These are phyloP conservation scores for Orgyia antiqua DNA, from an alignment of 2,888 invertebrate species.

Conservation along the genomic window DNA sequence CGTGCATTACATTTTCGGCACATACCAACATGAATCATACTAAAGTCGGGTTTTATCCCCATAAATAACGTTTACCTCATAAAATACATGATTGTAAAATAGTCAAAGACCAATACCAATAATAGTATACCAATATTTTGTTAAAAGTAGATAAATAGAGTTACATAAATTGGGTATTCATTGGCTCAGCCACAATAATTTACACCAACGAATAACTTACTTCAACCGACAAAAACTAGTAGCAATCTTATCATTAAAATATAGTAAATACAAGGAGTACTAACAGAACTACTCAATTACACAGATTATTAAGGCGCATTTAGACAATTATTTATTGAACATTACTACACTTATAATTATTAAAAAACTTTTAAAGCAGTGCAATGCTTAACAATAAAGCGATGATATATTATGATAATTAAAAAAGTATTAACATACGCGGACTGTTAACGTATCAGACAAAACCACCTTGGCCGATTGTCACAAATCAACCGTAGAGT, in stretches of 20 bases:
- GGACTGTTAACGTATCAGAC: slow-evolving; percentile 8
- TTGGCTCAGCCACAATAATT: slow-evolving; percentile 13
- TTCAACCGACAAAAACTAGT: slow-evolving; percentile 19
- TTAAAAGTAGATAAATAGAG: slow-evolving; percentile 14
- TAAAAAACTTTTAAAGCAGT: slow-evolving; percentile 51
- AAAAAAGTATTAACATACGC: slow-evolving; percentile 21
- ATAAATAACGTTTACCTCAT: slow-evolving; percentile 14
- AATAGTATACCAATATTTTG: slow-evolving; percentile 6
- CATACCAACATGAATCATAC: slow-evolving; percentile 18
- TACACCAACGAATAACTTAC: slow-evolving; percentile 13
- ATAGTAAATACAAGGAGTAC: slow-evolving; percentile 41
- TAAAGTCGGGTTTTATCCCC: slow-evolving; percentile 18
- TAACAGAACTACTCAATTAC: slow-evolving; percentile 43
- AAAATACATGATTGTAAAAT: slow-evolving; percentile 25
- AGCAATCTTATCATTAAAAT: slow-evolving; percentile 30
- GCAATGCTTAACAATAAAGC: slow-evolving; percentile 56
- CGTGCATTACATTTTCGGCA: too few species aligned
- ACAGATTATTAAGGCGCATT: slow-evolving; percentile 59
- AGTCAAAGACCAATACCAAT: slow-evolving; percentile 15
- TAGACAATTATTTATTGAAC: slow-evolving; percentile 47
- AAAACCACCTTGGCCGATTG: slow-evolving; percentile 10
- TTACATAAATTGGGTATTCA: slow-evolving; percentile 14
- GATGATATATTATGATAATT: slow-evolving; percentile 31
- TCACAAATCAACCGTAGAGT: slow-evolving; percentile 13
- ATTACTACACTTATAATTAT: slow-evolving; percentile 48